Evolutionary conservation across 2,797 vertebrate species (phyloP).

Genomic region (Percopsis omiscomaycus): DNA sequence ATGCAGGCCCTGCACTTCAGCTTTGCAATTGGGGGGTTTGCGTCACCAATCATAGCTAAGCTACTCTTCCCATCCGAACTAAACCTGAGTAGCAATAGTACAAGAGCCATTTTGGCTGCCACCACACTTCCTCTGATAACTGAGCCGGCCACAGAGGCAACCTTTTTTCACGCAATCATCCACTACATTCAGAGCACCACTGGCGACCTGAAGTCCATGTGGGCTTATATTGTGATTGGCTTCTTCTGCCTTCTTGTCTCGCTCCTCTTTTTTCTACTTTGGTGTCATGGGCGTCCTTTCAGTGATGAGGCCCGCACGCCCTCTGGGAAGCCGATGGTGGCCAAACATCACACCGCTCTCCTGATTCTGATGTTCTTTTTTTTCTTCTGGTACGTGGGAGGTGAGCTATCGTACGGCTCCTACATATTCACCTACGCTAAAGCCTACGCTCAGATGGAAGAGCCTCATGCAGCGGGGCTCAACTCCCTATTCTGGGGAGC

Average conservation of each 20-base stretch:
- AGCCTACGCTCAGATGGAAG: conserved; percentile 73
- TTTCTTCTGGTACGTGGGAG: conserved; percentile 91
- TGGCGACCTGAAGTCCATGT: conserved; percentile 72
- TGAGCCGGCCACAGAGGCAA: background rate
- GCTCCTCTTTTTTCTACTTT: conserved; percentile 80
- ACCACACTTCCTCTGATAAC: background rate
- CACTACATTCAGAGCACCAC: conserved; percentile 22
- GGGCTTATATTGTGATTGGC: conserved; percentile 85
- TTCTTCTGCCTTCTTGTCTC: conserved; percentile 79
- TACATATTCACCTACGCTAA: conserved; percentile 87
- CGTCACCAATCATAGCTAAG: conserved; percentile 89
- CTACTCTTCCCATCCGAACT: conserved; percentile 69
- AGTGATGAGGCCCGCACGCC: conserved; percentile 56
- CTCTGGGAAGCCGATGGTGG: conserved; percentile 57
- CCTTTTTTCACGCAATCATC: accelerated
- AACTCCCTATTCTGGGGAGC: conserved; percentile 92
- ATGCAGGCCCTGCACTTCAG: conserved; percentile 97
- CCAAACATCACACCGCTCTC: conserved; percentile 82
- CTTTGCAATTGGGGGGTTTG: conserved; percentile 88
- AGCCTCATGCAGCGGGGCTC: conserved; percentile 79
- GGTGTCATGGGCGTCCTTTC: conserved; percentile 53
- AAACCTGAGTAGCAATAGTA: conserved; percentile 4
- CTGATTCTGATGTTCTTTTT: conserved; percentile 84
- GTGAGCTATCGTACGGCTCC: conserved; percentile 89
- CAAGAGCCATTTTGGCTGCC: background rate